Conservation (phyloP, 1,140 invertebrate species). For the Agraylea sexmaculata region DNA sequence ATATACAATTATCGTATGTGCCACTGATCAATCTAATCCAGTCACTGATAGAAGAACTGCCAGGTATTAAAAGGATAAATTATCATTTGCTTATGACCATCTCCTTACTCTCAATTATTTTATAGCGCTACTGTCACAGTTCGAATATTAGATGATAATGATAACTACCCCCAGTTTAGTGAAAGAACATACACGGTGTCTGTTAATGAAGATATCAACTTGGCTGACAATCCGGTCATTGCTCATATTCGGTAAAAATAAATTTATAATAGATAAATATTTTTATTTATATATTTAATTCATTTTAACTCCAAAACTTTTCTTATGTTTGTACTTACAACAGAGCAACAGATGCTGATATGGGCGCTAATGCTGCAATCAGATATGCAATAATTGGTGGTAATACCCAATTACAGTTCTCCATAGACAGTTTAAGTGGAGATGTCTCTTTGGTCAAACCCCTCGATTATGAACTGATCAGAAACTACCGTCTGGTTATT, state of each 20-base stretch:
- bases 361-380: slow-evolving; percentile 82
- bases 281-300: not conserved
- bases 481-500: slow-evolving; percentile 78
- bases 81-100: not conserved
- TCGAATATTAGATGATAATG: slow-evolving; percentile 84
- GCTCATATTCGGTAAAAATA: slow-evolving; percentile 59
- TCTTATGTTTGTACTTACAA: slow-evolving; percentile 15
- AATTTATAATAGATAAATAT: not conserved
- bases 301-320: not conserved
- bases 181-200: slow-evolving; percentile 79
- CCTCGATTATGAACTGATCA: slow-evolving; percentile 79
- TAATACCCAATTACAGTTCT: slow-evolving; percentile 86
- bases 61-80: slow-evolving; percentile 30
- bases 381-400: slow-evolving; percentile 91
- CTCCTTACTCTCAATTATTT: too few relatives aligned
- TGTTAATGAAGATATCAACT: slow-evolving; percentile 78
- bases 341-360: slow-evolving; percentile 79
- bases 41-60: slow-evolving; percentile 58
- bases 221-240: slow-evolving; percentile 70
- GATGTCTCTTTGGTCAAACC: slow-evolving; percentile 79
- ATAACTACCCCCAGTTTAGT: slow-evolving; percentile 92
- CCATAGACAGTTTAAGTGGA: slow-evolving; percentile 84
- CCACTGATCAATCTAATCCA: slow-evolving; percentile 70
- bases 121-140: slow-evolving; percentile 70
- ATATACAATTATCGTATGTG: slow-evolving; percentile 76